These are phyloP conservation scores for Pseudeuparius sepicola DNA, from an alignment of 2,888 invertebrate species.

Conservation along the genomic window DNA sequence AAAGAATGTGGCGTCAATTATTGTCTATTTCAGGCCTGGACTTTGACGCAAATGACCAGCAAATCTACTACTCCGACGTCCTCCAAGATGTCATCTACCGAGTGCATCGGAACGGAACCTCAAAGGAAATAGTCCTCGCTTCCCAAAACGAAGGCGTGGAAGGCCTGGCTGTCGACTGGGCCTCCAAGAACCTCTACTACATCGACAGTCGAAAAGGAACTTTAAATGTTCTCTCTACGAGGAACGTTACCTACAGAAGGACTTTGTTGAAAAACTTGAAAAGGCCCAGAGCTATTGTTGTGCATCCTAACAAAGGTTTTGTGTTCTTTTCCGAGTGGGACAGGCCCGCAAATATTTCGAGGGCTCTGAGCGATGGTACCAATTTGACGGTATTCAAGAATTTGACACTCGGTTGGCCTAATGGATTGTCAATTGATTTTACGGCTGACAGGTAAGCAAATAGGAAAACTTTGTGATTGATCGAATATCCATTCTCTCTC, in stretches of 20 bases:
- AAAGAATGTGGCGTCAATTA: no score
- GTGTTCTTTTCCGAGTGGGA: conserved; percentile 97
- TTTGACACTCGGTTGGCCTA: conserved; percentile 93
- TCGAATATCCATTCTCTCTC: no score
- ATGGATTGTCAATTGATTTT: conserved; percentile 91
- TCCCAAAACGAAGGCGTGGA: conserved; percentile 97
- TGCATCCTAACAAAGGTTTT: conserved; percentile 89
- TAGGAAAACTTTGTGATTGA: no score
- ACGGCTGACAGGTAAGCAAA: conserved; percentile 68
- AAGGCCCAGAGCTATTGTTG: conserved; percentile 90
- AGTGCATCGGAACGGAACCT: conserved; percentile 67
- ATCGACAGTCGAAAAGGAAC: conserved; percentile 92
- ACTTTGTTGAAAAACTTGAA: conserved; percentile 81
- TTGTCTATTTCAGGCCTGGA: conserved; percentile 92
- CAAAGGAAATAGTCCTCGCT: conserved; percentile 81
- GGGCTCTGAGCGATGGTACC: conserved; percentile 84
- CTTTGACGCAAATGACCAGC: conserved; percentile 81
- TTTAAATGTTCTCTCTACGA: conserved; percentile 81
- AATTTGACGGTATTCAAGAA: conserved; percentile 81
- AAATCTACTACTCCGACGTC: conserved; percentile 96
- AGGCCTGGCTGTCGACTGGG: conserved; percentile 93
- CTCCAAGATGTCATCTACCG: conserved; percentile 89
- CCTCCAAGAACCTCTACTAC: conserved; percentile 88
- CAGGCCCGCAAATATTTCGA: conserved; percentile 89
- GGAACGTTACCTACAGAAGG: conserved; percentile 73